Evolutionary conservation across 1,140 invertebrate genomes (phyloP), one percentile per base, ranked within the genome.

Genomic region (Pemphigus obesinymphae): DNA sequence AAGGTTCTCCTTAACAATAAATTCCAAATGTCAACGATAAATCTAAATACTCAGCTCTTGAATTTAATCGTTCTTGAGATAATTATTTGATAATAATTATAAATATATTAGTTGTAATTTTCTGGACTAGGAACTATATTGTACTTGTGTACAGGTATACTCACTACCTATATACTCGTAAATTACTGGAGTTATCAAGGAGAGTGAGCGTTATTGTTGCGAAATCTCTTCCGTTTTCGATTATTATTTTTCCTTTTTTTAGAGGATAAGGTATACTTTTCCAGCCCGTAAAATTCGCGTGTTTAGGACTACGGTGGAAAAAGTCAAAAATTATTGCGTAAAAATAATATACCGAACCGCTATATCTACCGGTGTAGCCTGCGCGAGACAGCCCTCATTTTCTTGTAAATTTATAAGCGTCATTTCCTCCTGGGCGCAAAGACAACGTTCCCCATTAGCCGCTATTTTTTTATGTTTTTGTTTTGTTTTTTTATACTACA

Each of bases 391-490:
- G 75, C 50, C 53, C 53, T 61, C 55, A 23, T 78, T 78, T 78
- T 43, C 34, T 78, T 61, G 23, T 61, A 78, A 58, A 78, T 78
- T 78, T 78, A 78, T 78, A 58, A 78, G 75, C 53, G 53, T 78
- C 75, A 61, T 78, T 78, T 78, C 75, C 37, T 78, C 13, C 34
- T 29, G 31, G 34, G 68, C 75, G 37, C 26, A 58, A 78, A 78
- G 75, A 78, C 75, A 78, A 78, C 58, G 73, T 76, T 76, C n/a
- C 15, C 73, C 73, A 76, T 76, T 76, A 76, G 50, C 31, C 31
- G 73, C 20, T 55, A 31, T n/a, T 37, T 43, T 37, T 68, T 20
- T 68, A 17, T 66, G 31, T 34, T 11, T 63, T 6, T 73, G 48
- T 26, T 72, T 29, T 75, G 5, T 29, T 3, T 53, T 13, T 20